Evolutionary conservation across 2,113 vertebrate species (phyloP).

Genomic region (Pagrus major): DNA sequence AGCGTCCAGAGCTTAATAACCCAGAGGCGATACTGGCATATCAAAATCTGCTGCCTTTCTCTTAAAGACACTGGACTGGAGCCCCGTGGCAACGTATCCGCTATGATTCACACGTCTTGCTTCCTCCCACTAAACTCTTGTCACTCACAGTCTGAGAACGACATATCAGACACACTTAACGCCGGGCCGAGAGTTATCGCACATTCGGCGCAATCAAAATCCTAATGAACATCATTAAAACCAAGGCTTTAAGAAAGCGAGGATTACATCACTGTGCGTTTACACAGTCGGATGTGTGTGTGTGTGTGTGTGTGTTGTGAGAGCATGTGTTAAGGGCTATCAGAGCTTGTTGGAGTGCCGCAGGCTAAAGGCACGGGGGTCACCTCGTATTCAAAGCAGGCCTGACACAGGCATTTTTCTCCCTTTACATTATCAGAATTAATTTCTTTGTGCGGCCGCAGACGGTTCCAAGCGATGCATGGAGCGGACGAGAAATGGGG

Average conservation of each 20-base stretch:
- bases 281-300: slow-evolving; percentile 19
- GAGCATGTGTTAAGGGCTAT: slow-evolving; percentile 24
- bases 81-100: slow-evolving; percentile 42
- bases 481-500: slow-evolving; percentile 1
- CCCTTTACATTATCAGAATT: slow-evolving; percentile 53
- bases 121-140: slow-evolving; percentile 67
- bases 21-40: slow-evolving; percentile 51
- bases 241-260: slow-evolving; percentile 36
- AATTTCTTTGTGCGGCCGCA: slow-evolving; percentile 32
- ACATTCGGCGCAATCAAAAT: slow-evolving; percentile 68
- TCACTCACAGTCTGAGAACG: slow-evolving; percentile 61
- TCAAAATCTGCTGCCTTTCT: slow-evolving; percentile 62
- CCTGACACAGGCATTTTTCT: slow-evolving; percentile 60
- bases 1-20: slow-evolving; percentile 57
- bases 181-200: slow-evolving; percentile 59
- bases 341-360: slow-evolving; percentile 36
- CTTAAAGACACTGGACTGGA: slow-evolving; percentile 64
- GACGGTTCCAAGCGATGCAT: slow-evolving; percentile 40
- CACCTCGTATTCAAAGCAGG: slow-evolving; percentile 63
- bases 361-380: slow-evolving; percentile 48
- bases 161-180: slow-evolving; percentile 65
- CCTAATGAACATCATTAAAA: slow-evolving; percentile 75
- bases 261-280: slow-evolving; percentile 49
- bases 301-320: background rate
- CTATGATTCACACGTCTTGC: slow-evolving; percentile 59